Conservation (phyloP, 2,113 vertebrate genomes). For the Lipophrys pholis region DNA sequence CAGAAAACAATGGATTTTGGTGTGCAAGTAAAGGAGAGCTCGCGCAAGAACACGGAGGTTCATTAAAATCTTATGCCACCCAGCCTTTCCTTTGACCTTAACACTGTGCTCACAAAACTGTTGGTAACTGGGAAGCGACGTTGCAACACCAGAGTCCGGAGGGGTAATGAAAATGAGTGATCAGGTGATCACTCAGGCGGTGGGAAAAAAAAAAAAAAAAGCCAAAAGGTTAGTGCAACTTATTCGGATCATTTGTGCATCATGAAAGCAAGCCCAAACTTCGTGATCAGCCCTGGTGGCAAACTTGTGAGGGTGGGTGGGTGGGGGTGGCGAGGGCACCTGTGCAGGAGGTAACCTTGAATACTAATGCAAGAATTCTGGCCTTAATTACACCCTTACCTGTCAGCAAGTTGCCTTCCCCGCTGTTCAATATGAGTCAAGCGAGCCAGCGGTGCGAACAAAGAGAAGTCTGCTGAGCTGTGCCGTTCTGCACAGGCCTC, state of each 20-base stretch:
- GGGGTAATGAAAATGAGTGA: neutral
- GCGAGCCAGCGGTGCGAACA: conserved; percentile 15
- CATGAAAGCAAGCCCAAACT: conserved; percentile 1
- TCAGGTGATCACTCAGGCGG: conserved; percentile 10
- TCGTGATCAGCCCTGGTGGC: neutral
- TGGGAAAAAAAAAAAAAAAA: neutral
- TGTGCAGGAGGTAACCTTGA: conserved; percentile 14
- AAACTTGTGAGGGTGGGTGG: neutral
- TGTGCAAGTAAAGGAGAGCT: neutral
- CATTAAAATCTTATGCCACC: too few species aligned
- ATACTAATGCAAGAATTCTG: conserved; percentile 17
- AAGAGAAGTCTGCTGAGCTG: conserved; percentile 17
- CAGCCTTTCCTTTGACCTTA: neutral
- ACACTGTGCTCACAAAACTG: neutral
- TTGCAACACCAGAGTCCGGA: neutral
- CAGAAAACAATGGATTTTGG: neutral
- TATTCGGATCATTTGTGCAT: neutral
- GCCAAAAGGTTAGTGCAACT: neutral
- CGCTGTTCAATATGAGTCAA: neutral
- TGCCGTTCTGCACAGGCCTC: conserved; percentile 27
- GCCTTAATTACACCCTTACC: conserved; percentile 41
- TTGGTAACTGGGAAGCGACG: neutral
- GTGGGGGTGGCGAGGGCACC: neutral
- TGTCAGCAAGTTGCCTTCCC: conserved; percentile 30
- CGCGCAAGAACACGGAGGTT: neutral